These are phyloP conservation scores for Phalangium opilio DNA, from an alignment of 2,888 invertebrate genomes.

Conservation along the genomic window DNA sequence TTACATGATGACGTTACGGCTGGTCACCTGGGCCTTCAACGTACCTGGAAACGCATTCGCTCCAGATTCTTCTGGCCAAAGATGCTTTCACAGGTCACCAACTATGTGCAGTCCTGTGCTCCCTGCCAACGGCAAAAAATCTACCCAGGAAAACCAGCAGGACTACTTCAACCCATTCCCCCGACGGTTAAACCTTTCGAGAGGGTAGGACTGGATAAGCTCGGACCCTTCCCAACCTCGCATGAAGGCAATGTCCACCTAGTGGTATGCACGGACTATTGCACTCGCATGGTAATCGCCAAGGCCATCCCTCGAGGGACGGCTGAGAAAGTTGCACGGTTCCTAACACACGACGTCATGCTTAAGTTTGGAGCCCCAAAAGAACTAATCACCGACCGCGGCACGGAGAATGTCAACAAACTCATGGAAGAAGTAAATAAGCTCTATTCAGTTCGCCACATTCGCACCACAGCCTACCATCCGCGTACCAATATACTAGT, in stretches of 20 bases:
- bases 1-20: background rate
- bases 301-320: constrained; percentile 9
- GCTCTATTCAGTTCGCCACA: constrained; percentile 5
- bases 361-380: constrained; percentile 15
- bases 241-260: constrained; percentile 13
- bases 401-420: constrained; percentile 2
- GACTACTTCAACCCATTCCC: too few species aligned
- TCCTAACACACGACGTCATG: constrained; percentile 16
- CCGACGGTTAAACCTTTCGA: too few species aligned
- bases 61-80: background rate
- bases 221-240: constrained; percentile 14
- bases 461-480: constrained; percentile 12
- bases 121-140: too few species aligned
- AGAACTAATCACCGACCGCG: constrained; percentile 17
- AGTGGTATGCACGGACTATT: constrained; percentile 16
- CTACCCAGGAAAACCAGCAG: too few species aligned
- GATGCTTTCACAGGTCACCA: background rate
- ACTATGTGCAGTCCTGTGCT: too few species aligned
- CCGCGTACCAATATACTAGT: background rate
- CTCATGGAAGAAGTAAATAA: background rate
- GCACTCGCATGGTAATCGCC: constrained; percentile 16
- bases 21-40: background rate
- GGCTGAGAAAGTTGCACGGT: constrained; percentile 7
- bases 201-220: constrained; percentile 12
- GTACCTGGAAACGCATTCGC: background rate